phyloP scores from a whole-genome alignment of 1,140 invertebrate species.

The Monomorium pharaonis region DNA sequence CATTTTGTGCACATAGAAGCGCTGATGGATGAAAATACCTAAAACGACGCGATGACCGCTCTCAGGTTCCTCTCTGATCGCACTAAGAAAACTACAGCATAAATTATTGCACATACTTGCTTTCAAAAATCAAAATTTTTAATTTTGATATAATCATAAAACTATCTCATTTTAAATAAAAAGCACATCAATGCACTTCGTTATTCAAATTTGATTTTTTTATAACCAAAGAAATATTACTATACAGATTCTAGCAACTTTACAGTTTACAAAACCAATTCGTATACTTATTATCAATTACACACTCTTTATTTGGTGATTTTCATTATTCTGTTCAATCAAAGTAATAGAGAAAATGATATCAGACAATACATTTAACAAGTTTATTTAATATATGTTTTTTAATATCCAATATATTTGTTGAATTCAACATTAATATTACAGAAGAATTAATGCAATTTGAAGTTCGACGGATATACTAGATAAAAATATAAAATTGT shows the following conservation, averaged over 20 bases:
- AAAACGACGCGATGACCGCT: too few relatives aligned
- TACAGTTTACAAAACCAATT: background rate
- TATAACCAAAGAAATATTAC: background rate
- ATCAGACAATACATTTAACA: conserved; percentile 1
- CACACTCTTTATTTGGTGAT: background rate
- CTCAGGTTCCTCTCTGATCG: too few relatives aligned
- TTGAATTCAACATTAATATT: background rate
- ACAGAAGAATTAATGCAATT: background rate
- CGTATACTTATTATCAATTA: background rate
- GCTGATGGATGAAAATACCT: too few relatives aligned
- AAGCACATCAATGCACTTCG: background rate
- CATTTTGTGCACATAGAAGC: too few relatives aligned
- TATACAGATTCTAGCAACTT: background rate
- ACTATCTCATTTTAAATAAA: background rate
- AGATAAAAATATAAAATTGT: conserved; percentile 27
- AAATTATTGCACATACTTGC: too few relatives aligned
- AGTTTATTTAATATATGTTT: conserved; percentile 16
- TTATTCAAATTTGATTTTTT: background rate
- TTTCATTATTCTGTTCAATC: background rate
- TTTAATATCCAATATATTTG: background rate
- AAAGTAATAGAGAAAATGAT: background rate
- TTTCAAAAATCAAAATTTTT: background rate
- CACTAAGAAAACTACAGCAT: too few relatives aligned
- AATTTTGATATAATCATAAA: background rate
- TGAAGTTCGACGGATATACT: background rate